phyloP scores from a whole-genome alignment of 2,888 invertebrate genomes.

The Ctena decussata region DNA sequence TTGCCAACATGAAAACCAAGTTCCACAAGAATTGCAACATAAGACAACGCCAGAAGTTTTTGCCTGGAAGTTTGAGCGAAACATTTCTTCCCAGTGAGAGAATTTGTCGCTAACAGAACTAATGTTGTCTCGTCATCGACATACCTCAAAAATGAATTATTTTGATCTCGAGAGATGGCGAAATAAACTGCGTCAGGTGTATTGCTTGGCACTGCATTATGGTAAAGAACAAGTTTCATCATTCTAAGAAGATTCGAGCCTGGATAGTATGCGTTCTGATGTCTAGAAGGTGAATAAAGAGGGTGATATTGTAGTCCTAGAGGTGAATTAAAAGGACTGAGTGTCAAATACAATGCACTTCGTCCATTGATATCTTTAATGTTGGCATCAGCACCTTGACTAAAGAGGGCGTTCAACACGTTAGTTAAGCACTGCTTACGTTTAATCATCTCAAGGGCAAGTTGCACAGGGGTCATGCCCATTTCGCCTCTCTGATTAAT shows the following conservation, averaged over 20 bases:
- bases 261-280: background rate
- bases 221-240: background rate
- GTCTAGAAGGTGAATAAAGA: no score
- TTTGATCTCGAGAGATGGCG: background rate
- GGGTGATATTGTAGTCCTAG: background rate
- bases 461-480: background rate
- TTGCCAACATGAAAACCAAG: background rate
- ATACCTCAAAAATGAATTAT: background rate
- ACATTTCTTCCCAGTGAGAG: no score
- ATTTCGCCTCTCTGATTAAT: background rate
- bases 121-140: background rate
- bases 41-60: background rate
- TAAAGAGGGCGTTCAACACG: background rate
- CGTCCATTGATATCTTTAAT: background rate
- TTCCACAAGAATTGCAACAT: background rate
- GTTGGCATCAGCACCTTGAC: background rate
- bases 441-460: background rate
- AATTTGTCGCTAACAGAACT: background rate
- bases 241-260: background rate
- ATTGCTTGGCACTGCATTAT: background rate
- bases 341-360: background rate
- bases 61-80: background rate
- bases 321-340: background rate
- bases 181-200: background rate
- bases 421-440: background rate